A percentile compares a stretch with the other conserved stretches of the same genome.
Evolutionary conservation across 1,140 invertebrate genomes (phyloP).

Genomic region (Bombus confusus): DNA sequence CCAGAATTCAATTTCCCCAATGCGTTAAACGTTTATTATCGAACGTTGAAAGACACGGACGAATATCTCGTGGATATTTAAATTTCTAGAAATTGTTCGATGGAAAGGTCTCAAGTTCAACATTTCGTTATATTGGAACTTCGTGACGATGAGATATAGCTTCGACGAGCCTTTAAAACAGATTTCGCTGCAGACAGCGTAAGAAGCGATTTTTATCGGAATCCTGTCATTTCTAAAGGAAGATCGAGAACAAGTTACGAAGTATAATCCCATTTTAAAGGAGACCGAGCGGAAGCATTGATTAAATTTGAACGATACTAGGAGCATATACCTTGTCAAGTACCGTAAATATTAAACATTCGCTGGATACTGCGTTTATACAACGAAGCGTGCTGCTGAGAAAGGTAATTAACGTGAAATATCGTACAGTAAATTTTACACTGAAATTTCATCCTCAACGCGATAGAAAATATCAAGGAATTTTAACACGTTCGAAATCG

Average conservation of each 20-base stretch:
- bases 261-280: not conserved
- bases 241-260: not conserved
- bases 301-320: constrained; percentile 3
- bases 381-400: too few species aligned
- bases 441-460: not conserved
- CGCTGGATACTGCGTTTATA: not conserved
- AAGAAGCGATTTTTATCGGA: not conserved
- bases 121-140: not conserved
- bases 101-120: too few species aligned
- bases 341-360: not conserved
- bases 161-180: not conserved
- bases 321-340: not conserved
- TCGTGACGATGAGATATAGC: not conserved
- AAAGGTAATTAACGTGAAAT: constrained; percentile 28
- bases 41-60: not conserved
- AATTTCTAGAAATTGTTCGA: not conserved
- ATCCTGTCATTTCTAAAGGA: not conserved
- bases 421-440: not conserved
- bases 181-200: not conserved
- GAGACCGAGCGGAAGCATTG: not conserved
- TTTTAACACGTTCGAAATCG: not conserved
- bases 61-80: not conserved
- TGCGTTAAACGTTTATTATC: not conserved
- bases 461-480: not conserved
- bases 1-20: not conserved